Percentiles rank a stretch among this genome's conserved stretches.
Evolutionary conservation across 1,140 invertebrate species (phyloP).

Genomic region (Drosophila gunungcola): DNA sequence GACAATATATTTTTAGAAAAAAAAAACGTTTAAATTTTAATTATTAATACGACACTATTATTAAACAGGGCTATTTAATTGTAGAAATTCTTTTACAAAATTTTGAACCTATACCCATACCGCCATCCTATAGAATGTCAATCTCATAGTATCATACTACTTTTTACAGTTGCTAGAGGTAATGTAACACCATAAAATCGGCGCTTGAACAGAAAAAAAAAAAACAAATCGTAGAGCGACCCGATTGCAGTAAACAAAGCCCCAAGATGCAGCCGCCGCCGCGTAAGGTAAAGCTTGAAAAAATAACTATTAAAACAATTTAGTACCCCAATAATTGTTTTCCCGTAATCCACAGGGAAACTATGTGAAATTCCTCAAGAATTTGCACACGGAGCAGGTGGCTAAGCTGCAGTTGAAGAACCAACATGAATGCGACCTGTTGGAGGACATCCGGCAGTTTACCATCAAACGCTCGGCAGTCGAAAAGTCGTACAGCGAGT

Average conservation of each 20-base stretch:
- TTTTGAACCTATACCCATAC: background rate
- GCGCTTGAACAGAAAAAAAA: constrained; percentile 31
- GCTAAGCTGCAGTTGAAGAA: constrained; percentile 96
- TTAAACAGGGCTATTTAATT: background rate
- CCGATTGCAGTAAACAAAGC: constrained; percentile 48
- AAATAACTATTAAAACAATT: background rate
- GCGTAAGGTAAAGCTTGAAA: constrained; percentile 71
- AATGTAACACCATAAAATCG: constrained; percentile 64
- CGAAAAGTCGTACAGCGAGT: constrained; percentile 98
- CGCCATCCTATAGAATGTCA: background rate
- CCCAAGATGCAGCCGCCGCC: constrained; percentile 83
- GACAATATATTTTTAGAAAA: too few relatives aligned
- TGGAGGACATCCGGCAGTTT: constrained; percentile 97
- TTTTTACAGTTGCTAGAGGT: constrained; percentile 66
- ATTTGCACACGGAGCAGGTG: constrained; percentile 96
- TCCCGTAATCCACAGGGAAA: constrained; percentile 88
- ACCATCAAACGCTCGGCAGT: constrained; percentile 95
- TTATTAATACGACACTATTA: too few relatives aligned
- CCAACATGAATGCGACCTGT: constrained; percentile 97
- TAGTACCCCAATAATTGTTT: background rate
- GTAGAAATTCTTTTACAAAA: background rate
- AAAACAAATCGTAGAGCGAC: constrained; percentile 25
- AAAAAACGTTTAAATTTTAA: too few relatives aligned
- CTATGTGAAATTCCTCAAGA: constrained; percentile 95
- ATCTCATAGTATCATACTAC: background rate